A percentile compares a stretch with the other conserved stretches of the same genome.
These are phyloP conservation scores for Eurystomus gularis DNA, from an alignment of 2,113 vertebrate genomes.

Conservation along the genomic window DNA sequence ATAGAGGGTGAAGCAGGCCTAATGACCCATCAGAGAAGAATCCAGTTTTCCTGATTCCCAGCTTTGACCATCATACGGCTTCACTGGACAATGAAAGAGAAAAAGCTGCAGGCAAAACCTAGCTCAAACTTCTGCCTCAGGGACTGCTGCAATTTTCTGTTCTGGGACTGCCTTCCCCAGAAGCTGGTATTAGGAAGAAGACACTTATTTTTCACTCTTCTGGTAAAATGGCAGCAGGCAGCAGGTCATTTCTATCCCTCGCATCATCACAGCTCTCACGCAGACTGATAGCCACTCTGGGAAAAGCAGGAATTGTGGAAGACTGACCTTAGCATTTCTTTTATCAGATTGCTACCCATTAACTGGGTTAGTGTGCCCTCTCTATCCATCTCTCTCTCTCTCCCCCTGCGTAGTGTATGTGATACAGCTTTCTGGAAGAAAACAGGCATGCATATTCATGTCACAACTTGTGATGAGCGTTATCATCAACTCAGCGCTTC, in stretches of 20 bases:
- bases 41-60: background rate
- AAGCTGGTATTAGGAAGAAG: background rate
- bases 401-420: background rate
- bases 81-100: background rate
- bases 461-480: background rate
- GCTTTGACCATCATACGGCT: rapidly evolving
- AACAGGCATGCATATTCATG: background rate
- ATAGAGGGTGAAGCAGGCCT: background rate
- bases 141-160: background rate
- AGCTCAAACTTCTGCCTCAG: background rate
- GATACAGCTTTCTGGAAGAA: background rate
- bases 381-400: background rate
- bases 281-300: background rate
- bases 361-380: background rate
- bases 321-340: background rate
- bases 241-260: background rate
- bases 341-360: background rate
- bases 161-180: background rate
- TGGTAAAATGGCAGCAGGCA: background rate
- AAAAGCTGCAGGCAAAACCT: background rate
- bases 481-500: background rate
- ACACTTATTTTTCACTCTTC: background rate
- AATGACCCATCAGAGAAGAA: background rate
- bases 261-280: background rate
- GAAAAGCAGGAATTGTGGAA: background rate